A percentile compares a stretch with the other conserved stretches of the same genome.
Conservation (phyloP, 2,888 invertebrate genomes). For the Dryobota labecula region DNA sequence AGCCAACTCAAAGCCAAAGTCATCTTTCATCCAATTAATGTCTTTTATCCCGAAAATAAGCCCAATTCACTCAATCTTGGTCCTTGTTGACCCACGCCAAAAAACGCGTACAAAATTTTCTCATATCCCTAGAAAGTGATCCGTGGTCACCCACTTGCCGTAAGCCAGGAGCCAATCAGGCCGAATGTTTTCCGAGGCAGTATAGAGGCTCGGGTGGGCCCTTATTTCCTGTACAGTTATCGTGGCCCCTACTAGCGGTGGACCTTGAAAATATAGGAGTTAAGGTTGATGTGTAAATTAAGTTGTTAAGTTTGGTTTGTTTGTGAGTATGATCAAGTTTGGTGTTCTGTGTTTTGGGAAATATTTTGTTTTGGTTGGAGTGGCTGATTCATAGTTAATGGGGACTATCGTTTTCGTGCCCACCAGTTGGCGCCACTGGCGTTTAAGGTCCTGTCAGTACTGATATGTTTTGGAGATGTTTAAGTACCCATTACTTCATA, state of each 20-base stretch:
- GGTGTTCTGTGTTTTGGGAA: not conserved
- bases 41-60: not conserved
- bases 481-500: too few species aligned
- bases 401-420: too few species aligned
- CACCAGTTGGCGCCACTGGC: too few species aligned
- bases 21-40: not conserved
- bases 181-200: constrained; percentile 85
- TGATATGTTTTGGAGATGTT: too few species aligned
- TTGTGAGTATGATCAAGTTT: not conserved
- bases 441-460: too few species aligned
- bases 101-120: constrained; percentile 28
- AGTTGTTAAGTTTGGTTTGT: not conserved
- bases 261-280: not conserved
- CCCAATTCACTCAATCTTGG: constrained; percentile 6
- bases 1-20: not conserved
- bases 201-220: constrained; percentile 83
- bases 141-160: constrained; percentile 62
- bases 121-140: constrained; percentile 51
- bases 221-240: constrained; percentile 83
- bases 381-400: not conserved
- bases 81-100: not conserved
- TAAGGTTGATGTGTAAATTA: not conserved
- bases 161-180: constrained; percentile 85
- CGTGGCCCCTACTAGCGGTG: constrained; percentile 69
- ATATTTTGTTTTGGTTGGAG: not conserved